phyloP scores from a whole-genome alignment of 1,140 invertebrate genomes.

The Proctacanthus coquilletti region DNA sequence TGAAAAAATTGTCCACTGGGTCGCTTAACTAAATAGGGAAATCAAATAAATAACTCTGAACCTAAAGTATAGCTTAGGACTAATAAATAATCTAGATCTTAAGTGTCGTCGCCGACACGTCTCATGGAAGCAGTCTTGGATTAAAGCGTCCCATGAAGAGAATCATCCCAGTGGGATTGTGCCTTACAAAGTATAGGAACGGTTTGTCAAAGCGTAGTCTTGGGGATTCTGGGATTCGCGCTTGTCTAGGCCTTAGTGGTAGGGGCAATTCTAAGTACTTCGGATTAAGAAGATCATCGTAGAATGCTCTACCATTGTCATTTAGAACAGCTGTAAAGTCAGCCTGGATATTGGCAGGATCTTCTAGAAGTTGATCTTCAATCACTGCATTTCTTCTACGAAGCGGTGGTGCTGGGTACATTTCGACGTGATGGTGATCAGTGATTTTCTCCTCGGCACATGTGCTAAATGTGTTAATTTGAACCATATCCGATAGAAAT shows the following conservation, averaged over 20 bases:
- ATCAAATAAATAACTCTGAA: too few species aligned
- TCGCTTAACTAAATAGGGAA: too few species aligned
- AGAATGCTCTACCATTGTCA: conserved; percentile 40
- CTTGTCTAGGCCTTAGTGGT: conserved; percentile 49
- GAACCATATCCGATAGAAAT: conserved; percentile 62
- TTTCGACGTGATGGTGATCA: conserved; percentile 59
- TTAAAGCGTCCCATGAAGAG: conserved; percentile 73
- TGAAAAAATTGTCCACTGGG: too few species aligned
- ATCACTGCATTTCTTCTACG: conserved; percentile 30
- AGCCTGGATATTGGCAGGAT: conserved; percentile 16
- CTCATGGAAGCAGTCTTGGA: conserved; percentile 52
- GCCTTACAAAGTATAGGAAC: conserved; percentile 70
- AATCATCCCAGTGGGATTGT: conserved; percentile 74
- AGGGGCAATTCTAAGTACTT: conserved; percentile 44
- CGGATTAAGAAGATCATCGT: conserved; percentile 43
- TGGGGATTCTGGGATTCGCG: conserved; percentile 48
- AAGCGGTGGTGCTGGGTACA: conserved; percentile 51
- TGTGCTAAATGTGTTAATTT: conserved; percentile 59
- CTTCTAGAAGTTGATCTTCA: conserved; percentile 15
- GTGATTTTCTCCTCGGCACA: conserved; percentile 57
- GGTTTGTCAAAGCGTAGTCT: conserved; percentile 67
- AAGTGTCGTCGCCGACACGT: too few species aligned
- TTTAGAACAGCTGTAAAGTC: conserved; percentile 25
- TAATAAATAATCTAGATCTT: too few species aligned
- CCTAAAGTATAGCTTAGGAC: too few species aligned